Evolutionary conservation across 2,797 vertebrate genomes (phyloP), one percentile per base, ranked within the genome.

Genomic region (Naso thynnoides): DNA sequence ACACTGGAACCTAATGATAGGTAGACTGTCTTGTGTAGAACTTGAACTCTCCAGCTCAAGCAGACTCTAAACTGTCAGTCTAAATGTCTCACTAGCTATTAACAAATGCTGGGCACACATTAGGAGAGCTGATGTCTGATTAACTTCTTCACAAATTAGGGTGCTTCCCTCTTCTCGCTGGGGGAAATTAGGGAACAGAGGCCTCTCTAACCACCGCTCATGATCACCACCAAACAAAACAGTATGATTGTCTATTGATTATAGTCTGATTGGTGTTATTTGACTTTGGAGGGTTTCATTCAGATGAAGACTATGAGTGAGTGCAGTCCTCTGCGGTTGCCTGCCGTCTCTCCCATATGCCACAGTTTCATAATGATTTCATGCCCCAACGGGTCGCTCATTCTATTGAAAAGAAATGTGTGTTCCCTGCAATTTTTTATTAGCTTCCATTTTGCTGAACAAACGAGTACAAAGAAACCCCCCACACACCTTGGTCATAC

Each of bases 361-460:
- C 79, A 80, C 72, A 81, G 71, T 82, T 83, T 85, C 57, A 81
- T 78, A 80, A 89, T 86, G 82, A 90, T 86, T 88, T 91, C 86
- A 90, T 45, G 86, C 85, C 57, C 74, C 81, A 64, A 45, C 66
- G 81, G 84, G 55, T 79, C 78, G 85, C 76, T 90, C 80, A 78
- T 79, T 88, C 82, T 82, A 49, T 83, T 84, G 83, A 82, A 81
- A 86, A 86, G 45, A 80, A 82, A 90, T 61, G 76, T 3, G 15
- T 86, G 84, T 86, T 88, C 70, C 65, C 68, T 70, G 72, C 67
- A 77, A 84, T 89, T 88, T 86, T 86, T 87, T 86, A 90, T 86
- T 82, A 88, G 75, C 78, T 86, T 88, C 70, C 64, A 80, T 88
- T 88, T 88, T 85, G 60, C 55, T 78, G 79, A 87, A 74, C 78